Conservation (phyloP, 2,888 invertebrate species). For the Cacoxenus indagator region DNA sequence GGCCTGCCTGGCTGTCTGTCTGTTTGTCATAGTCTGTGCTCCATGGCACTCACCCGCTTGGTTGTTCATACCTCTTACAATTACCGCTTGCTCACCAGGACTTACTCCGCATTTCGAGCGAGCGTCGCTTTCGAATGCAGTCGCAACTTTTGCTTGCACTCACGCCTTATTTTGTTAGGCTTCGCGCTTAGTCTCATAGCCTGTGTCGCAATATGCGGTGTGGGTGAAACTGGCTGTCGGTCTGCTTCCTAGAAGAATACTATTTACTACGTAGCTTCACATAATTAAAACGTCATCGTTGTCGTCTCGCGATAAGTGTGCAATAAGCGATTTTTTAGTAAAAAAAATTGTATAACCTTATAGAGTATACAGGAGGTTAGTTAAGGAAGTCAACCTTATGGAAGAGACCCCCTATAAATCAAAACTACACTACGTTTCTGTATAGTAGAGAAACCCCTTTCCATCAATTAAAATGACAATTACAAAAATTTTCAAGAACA, state of each 20-base stretch:
- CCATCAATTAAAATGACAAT: background rate
- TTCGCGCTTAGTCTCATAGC: no score
- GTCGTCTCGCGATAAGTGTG: conserved; percentile 4
- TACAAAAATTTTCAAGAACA: background rate
- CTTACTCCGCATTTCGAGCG: background rate
- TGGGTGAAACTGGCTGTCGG: no score
- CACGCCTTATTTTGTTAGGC: background rate
- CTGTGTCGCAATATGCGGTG: no score
- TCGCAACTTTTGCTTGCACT: background rate
- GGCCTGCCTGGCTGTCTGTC: background rate
- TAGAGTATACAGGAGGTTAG: background rate
- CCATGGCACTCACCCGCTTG: no score
- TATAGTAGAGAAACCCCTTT: background rate
- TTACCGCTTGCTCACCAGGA: conserved; percentile 5
- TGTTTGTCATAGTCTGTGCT: conserved; percentile 13
- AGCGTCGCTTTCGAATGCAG: background rate
- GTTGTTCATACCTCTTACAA: background rate
- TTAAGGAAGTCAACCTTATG: background rate
- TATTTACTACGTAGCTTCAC: conserved; percentile 32
- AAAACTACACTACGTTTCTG: background rate
- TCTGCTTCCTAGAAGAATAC: background rate
- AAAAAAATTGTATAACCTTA: background rate
- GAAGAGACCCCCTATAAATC: no score
- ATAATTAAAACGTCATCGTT: conserved; percentile 60
- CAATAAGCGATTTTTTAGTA: conserved; percentile 4